A percentile compares a stretch with the other conserved stretches of the same genome.
phyloP scores from a whole-genome alignment of 1,140 invertebrate genomes.

The Megalopta genalis region DNA sequence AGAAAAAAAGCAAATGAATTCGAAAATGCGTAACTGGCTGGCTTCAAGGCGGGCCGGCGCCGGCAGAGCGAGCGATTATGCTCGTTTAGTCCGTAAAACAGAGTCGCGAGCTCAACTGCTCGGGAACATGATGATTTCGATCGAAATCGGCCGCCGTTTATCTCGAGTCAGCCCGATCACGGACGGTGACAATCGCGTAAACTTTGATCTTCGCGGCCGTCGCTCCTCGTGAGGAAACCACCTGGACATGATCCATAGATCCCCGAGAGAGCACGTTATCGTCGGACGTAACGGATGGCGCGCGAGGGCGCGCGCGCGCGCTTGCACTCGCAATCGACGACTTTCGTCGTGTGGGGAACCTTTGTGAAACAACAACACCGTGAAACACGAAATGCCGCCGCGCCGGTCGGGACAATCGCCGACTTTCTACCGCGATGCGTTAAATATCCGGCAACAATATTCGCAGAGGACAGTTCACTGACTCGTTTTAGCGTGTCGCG shows the following conservation, averaged over 20 bases:
- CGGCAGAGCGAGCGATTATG: background rate
- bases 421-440: slow-evolving; percentile 55
- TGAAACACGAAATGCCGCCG: slow-evolving; percentile 1
- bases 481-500: slow-evolving; percentile 32
- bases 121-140: slow-evolving; percentile 22
- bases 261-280: background rate
- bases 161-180: slow-evolving; percentile 9
- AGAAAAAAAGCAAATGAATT: background rate
- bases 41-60: too few species aligned
- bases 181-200: background rate
- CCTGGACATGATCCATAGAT: slow-evolving; percentile 41
- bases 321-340: background rate
- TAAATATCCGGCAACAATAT: slow-evolving; percentile 40
- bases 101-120: slow-evolving; percentile 13
- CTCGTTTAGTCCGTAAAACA: background rate
- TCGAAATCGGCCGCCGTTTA: background rate
- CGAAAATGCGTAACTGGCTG: too few species aligned
- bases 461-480: slow-evolving; percentile 53
- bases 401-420: slow-evolving; percentile 8
- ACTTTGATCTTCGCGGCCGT: background rate
- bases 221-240: background rate
- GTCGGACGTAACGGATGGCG: background rate
- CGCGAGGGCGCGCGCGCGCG: background rate
- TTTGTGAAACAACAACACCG: slow-evolving; percentile 11
- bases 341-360: background rate